Evolutionary conservation across 2,113 vertebrate species (phyloP).

Genomic region (Ornithorhynchus anatinus): DNA sequence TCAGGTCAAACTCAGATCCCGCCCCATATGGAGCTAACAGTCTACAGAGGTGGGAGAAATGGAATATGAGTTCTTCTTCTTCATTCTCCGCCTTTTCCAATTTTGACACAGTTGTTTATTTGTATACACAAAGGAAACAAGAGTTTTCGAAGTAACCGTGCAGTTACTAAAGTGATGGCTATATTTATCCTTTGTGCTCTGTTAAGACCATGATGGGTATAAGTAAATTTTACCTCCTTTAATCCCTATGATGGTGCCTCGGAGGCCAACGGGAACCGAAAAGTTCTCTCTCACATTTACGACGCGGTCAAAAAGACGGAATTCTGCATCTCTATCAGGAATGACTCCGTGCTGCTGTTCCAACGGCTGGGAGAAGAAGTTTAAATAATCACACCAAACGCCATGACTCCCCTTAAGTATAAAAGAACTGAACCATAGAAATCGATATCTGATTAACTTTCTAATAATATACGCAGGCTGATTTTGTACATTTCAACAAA

Average conservation of each 20-base stretch:
- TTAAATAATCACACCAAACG: background rate
- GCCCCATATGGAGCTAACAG: too few relatives aligned
- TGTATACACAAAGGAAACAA: background rate
- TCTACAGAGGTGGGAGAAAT: too few relatives aligned
- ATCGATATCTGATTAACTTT: background rate
- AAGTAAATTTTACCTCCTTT: slow-evolving; percentile 86
- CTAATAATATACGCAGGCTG: background rate
- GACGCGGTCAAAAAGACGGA: slow-evolving; percentile 93
- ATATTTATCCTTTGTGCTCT: too few relatives aligned
- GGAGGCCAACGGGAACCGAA: slow-evolving; percentile 90
- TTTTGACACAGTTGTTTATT: background rate
- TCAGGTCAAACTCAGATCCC: too few relatives aligned
- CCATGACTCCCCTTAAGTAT: background rate
- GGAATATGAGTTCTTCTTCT: too few relatives aligned
- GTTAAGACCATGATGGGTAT: background rate
- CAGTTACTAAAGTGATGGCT: too few relatives aligned
- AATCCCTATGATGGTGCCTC: slow-evolving; percentile 93
- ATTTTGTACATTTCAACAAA: background rate
- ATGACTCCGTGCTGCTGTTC: slow-evolving; percentile 93
- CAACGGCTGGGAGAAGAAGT: slow-evolving; percentile 77
- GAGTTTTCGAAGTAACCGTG: background rate
- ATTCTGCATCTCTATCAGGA: slow-evolving; percentile 90
- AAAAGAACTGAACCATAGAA: background rate
- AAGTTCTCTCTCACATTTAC: slow-evolving; percentile 94
- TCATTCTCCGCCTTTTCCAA: background rate